Base-by-base conservation (phyloP, 2,888 invertebrate species). In the Eupeodes latifasciatus region DNA sequence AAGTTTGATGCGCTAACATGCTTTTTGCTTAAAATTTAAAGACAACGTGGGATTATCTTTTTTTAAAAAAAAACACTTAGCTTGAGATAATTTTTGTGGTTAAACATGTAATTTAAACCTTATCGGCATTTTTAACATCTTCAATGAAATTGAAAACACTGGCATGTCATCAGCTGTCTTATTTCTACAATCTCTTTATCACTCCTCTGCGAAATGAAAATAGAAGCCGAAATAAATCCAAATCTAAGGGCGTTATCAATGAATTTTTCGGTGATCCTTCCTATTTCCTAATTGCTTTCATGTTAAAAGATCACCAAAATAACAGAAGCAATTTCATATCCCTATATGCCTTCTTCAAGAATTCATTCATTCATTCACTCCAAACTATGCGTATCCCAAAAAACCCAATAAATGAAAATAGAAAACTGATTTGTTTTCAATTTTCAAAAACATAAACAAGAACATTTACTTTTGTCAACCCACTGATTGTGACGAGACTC, bases 241-340 rank as follows among this genome's bases (percentile, higher is more conserved):
- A 74, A 14, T 34, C 36, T 59, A 71, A 67, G 36, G 86, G 86
- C 86, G 86, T 76, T 72, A 49, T 79, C 72, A 36, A 83, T 40
- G 49, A 87, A 87, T 82, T 80, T 83, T 72, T 74, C 40, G 76
- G 66, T 80, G 76, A 83, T 72, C 83, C 83, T 87, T 87, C 76
- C 80, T 44, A 34, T 11, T 80, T 80, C 72, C 83, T 87, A 87
- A 87, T 87, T 87, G 79, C 76, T 79, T 61, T 44, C 53, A 44
- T 51, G 82, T 83, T 14, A 47, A 36, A 19, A 12, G 14, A 36
- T 36, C 5, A 59, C 55, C 40, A 11, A 34, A 40, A 77, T 67
- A 76, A 62, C 47, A 78, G 11, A 7, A 16, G 14, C 76, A 61
- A 16, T 5, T 34, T 34, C 12, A 6, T 6, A 12, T 19, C 11